phyloP scores from a whole-genome alignment of 1,140 invertebrate genomes.

The Colletes latitarsis region DNA sequence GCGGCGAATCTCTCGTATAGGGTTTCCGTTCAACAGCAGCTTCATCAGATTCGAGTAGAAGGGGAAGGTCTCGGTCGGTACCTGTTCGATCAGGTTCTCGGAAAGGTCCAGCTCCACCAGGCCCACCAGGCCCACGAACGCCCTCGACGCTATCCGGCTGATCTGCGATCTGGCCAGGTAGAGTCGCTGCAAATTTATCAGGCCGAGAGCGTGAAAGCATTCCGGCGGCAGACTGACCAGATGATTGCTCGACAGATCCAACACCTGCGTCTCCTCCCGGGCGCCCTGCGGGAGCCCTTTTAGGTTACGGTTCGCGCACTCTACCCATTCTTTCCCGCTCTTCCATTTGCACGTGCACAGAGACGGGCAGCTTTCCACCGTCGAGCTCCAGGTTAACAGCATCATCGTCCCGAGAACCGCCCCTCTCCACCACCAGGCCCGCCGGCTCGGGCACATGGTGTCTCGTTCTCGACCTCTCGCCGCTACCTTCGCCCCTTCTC shows the following conservation, averaged over 20 bases:
- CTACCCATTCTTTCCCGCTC: slow-evolving; percentile 93
- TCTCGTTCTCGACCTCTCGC: slow-evolving; percentile 27
- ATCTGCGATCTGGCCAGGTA: slow-evolving; percentile 90
- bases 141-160: slow-evolving; percentile 87
- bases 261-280: slow-evolving; percentile 93
- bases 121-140: slow-evolving; percentile 92
- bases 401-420: slow-evolving; percentile 56
- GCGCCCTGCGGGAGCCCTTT: slow-evolving; percentile 89
- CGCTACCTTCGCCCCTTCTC: not conserved
- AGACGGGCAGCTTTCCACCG: slow-evolving; percentile 83
- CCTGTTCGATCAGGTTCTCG: slow-evolving; percentile 88
- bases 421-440: slow-evolving; percentile 57
- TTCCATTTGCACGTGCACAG: slow-evolving; percentile 95
- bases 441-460: slow-evolving; percentile 58
- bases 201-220: slow-evolving; percentile 88
- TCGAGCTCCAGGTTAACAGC: slow-evolving; percentile 49
- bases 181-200: slow-evolving; percentile 94
- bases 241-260: slow-evolving; percentile 92
- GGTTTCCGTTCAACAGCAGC: slow-evolving; percentile 90
- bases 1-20: slow-evolving; percentile 86
- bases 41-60: slow-evolving; percentile 91
- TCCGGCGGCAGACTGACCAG: slow-evolving; percentile 88
- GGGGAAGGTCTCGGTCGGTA: slow-evolving; percentile 89
- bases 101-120: slow-evolving; percentile 94
- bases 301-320: slow-evolving; percentile 90